phyloP scores from a whole-genome alignment of 2,113 vertebrate species.

The Regulus satrapa region DNA sequence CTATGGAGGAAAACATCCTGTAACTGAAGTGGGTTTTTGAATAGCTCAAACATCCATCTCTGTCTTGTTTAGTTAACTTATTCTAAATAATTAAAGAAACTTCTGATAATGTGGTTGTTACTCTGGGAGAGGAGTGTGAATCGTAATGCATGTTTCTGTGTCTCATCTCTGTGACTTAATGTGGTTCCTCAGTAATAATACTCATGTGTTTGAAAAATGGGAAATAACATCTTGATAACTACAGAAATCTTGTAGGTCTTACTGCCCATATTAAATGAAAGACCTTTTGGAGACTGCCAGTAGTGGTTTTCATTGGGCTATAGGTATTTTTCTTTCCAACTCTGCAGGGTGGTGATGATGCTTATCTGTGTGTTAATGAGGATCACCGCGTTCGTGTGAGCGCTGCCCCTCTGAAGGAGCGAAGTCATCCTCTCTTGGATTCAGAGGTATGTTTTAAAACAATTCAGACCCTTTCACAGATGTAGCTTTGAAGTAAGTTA shows the following conservation, averaged over 20 bases:
- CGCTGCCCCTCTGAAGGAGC: constrained; percentile 68
- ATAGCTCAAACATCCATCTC: not conserved
- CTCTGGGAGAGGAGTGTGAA: not conserved
- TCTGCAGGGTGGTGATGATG: constrained; percentile 82
- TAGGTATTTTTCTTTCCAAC: not conserved
- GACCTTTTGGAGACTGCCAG: not conserved
- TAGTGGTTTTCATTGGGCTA: not conserved
- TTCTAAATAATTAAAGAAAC: not conserved
- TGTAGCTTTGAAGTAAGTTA: not conserved
- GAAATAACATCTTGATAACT: not conserved
- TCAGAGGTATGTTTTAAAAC: constrained; percentile 66
- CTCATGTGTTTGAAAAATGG: not conserved
- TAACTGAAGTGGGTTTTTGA: not conserved
- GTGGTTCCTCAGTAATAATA: not conserved
- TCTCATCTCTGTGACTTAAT: not conserved
- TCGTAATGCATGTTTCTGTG: not conserved
- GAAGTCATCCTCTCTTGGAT: constrained; percentile 72
- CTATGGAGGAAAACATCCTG: not conserved
- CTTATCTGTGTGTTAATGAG: constrained; percentile 78
- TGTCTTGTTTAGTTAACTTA: not conserved
- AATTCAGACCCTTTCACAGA: not conserved
- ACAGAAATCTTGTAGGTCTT: not conserved
- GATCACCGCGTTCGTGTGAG: constrained; percentile 54
- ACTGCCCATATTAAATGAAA: not conserved
- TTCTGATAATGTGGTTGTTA: not conserved